Base-by-base conservation (phyloP, 2,888 invertebrate species). In the Neria commutata region DNA sequence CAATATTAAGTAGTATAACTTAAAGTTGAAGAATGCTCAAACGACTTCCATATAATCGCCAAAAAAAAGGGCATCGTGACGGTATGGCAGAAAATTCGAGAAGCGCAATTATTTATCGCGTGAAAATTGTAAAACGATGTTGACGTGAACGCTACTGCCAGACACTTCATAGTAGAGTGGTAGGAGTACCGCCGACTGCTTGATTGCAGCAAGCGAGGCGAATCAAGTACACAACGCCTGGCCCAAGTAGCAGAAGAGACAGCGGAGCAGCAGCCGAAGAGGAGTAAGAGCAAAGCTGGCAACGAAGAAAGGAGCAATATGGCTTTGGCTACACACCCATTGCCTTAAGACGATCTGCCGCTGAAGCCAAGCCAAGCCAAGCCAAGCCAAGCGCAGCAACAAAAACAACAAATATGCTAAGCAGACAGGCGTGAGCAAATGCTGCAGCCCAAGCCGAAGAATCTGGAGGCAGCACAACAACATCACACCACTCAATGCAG, bases 401-500 rank as follows among this genome's bases (percentile, higher is more conserved):
- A 37, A n/a, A 10, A 14, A 37, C n/a, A 37, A 37, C 37, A 37
- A 14, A n/a, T 11, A 14, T 14, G n/a, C 10, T 14, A 37, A 37
- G n/a, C 37, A 37, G 37, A 10, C n/a, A n/a, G n/a, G n/a, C n/a
- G n/a, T n/a, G n/a, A n/a, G n/a, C n/a, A n/a, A n/a, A n/a, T n/a
- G n/a, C n/a, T n/a, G n/a, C n/a, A n/a, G n/a, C n/a, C n/a, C n/a
- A n/a, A n/a, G n/a, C n/a, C n/a, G n/a, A n/a, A n/a, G n/a, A n/a
- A n/a, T n/a, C n/a, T n/a, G n/a, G n/a, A n/a, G n/a, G n/a, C 37
- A 37, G n/a, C 37, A 42, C 42, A 42, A 21, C 42, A 42, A 17
- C 42, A 21, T 42, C 19, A 8, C 42, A n/a, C n/a, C n/a, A 42
- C 42, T 42, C 42, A 42, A 42, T 42, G 42, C 42, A 21, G 42